Percentiles rank a stretch among this genome's conserved stretches.
Conservation (phyloP, 2,888 invertebrate species). For the Drosophila stalkeri region DNA sequence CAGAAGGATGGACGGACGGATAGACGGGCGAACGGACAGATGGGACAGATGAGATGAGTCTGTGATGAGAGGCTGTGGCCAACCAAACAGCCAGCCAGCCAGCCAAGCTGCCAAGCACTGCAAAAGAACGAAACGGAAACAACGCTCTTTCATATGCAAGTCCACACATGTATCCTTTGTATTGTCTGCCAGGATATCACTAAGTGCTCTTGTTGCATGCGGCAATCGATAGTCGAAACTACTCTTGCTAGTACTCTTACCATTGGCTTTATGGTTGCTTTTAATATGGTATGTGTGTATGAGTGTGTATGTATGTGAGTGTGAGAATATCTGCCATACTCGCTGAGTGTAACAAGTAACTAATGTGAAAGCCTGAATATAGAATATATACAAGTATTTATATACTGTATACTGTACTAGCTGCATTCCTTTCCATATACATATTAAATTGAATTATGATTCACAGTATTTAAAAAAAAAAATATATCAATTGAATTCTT, state of each 20-base stretch:
- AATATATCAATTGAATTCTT: too few species aligned
- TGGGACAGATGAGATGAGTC: conserved; percentile 30
- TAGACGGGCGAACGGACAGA: not conserved
- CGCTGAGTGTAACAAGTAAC: conserved; percentile 67
- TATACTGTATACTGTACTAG: not conserved
- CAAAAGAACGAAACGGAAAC: conserved; percentile 68
- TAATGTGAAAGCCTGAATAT: conserved; percentile 55
- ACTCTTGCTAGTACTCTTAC: conserved; percentile 4
- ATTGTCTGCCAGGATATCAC: conserved; percentile 66
- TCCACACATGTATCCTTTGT: conserved; percentile 26
- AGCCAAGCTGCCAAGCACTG: conserved; percentile 42
- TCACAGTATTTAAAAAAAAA: too few species aligned
- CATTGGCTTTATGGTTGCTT: not conserved
- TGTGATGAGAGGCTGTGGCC: conserved; percentile 39
- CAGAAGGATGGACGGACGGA: not conserved
- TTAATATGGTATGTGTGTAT: not conserved
- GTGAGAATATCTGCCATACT: conserved; percentile 13
- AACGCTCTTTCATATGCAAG: conserved; percentile 51
- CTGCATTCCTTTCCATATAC: too few species aligned
- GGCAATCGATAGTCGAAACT: conserved; percentile 51
- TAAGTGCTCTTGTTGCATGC: conserved; percentile 79
- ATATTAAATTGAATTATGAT: too few species aligned
- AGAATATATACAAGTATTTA: conserved; percentile 9
- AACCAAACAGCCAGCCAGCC: conserved; percentile 4
- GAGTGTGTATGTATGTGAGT: conserved; percentile 11